A percentile compares a stretch with the other conserved stretches of the same genome.
Conservation (phyloP, 1,140 invertebrate genomes). For the Drosophila hydei region DNA sequence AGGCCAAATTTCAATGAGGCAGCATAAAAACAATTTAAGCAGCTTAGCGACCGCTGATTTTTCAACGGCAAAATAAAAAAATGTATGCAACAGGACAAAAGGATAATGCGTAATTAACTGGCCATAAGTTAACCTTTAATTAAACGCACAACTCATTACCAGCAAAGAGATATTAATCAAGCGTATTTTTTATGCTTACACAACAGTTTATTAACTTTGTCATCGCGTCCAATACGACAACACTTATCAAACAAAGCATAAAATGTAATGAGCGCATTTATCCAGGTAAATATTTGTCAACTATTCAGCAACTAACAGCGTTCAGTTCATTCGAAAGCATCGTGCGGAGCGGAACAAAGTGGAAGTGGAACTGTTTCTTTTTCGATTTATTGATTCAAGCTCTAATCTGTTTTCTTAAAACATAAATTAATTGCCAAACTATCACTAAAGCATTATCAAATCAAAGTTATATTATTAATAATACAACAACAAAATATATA, state of each 20-base stretch:
- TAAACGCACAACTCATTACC: constrained; percentile 18
- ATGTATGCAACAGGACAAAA: neutral
- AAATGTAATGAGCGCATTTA: neutral
- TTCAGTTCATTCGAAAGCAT: too few relatives aligned
- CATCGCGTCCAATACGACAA: neutral
- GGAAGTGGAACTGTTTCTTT: too few relatives aligned
- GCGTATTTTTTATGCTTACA: neutral
- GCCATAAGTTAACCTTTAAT: constrained; percentile 44
- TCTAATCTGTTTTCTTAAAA: too few relatives aligned
- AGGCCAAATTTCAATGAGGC: neutral
- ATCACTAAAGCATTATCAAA: too few relatives aligned
- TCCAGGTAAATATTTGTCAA: neutral
- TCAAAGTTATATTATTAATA: too few relatives aligned
- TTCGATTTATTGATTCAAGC: too few relatives aligned
- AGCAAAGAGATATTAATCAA: neutral
- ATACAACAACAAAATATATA: too few relatives aligned
- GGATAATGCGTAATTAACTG: constrained; percentile 24
- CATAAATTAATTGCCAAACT: too few relatives aligned
- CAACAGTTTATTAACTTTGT: neutral
- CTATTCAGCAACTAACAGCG: too few relatives aligned
- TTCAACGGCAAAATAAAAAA: neutral
- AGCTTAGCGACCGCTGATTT: constrained; percentile 15
- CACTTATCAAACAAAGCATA: neutral
- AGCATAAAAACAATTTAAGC: constrained; percentile 16
- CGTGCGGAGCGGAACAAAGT: too few relatives aligned